Conservation (phyloP, 2,888 invertebrate genomes). For the Leucoma salicis region DNA sequence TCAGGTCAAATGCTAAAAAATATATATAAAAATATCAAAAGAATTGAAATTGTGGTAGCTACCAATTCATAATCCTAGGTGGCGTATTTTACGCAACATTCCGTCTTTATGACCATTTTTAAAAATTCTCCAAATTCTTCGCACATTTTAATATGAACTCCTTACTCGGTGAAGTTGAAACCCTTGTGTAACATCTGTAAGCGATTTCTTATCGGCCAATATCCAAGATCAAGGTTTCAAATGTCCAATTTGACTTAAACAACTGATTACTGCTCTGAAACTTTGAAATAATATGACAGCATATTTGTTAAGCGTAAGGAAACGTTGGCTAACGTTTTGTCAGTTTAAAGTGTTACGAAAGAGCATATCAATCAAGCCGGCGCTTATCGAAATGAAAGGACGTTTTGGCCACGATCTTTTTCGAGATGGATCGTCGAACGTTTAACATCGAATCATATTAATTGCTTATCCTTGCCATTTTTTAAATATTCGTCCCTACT, state of each 20-base stretch:
- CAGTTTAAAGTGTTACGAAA: slow-evolving; percentile 33
- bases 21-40: no score
- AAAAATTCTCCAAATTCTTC: no score
- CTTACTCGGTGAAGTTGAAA: slow-evolving; percentile 18
- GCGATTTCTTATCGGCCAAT: slow-evolving; percentile 20
- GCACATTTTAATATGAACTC: no score
- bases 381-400: slow-evolving; percentile 46
- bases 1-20: no score
- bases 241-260: slow-evolving; percentile 18
- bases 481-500: background rate
- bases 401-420: slow-evolving; percentile 40
- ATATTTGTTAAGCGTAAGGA: slow-evolving; percentile 30
- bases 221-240: slow-evolving; percentile 25
- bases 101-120: no score
- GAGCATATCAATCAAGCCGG: slow-evolving; percentile 45
- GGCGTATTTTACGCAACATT: no score
- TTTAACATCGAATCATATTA: slow-evolving; percentile 29
- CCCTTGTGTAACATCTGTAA: slow-evolving; percentile 18
- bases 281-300: slow-evolving; percentile 17
- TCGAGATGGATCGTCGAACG: slow-evolving; percentile 23
- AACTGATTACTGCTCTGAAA: slow-evolving; percentile 1
- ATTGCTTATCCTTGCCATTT: slow-evolving; percentile 21
- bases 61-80: no score
- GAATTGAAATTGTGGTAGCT: no score
- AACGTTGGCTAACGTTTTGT: slow-evolving; percentile 32